These are phyloP conservation scores for Reticulitermes speratus DNA, from an alignment of 1,140 invertebrate species.

Conservation along the genomic window DNA sequence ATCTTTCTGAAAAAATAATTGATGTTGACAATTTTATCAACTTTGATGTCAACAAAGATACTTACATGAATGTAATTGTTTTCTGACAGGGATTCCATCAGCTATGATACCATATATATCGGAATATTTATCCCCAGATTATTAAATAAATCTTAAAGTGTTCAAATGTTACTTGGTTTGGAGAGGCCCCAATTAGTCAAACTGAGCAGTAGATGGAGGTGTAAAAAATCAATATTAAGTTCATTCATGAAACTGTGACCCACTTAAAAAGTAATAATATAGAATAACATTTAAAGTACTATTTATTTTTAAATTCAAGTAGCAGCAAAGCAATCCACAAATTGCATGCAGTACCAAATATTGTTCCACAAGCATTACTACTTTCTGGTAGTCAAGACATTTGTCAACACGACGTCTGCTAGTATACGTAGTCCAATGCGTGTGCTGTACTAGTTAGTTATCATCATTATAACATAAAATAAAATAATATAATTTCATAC, in stretches of 20 bases:
- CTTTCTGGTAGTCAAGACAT: not conserved
- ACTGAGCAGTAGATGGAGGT: not conserved
- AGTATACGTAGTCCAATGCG: conserved; percentile 4
- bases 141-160: not conserved
- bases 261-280: not conserved
- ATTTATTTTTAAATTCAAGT: not conserved
- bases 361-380: not conserved
- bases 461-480: not conserved
- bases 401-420: not conserved
- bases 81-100: conserved; percentile 5
- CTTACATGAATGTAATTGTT: conserved; percentile 31
- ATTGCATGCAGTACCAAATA: not conserved
- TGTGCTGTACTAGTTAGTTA: not conserved
- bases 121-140: not conserved
- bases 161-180: not conserved
- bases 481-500: not conserved
- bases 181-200: not conserved
- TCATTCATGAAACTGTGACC: not conserved
- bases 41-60: not conserved
- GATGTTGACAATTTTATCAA: not conserved
- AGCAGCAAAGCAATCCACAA: not conserved
- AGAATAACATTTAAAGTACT: not conserved
- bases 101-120: not conserved
- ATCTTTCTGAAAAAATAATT: not conserved
- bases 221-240: not conserved